Evolutionary conservation across 2,888 invertebrate genomes (phyloP), one percentile per base, ranked within the genome.

Genomic region (Yponomeuta plumbellus): DNA sequence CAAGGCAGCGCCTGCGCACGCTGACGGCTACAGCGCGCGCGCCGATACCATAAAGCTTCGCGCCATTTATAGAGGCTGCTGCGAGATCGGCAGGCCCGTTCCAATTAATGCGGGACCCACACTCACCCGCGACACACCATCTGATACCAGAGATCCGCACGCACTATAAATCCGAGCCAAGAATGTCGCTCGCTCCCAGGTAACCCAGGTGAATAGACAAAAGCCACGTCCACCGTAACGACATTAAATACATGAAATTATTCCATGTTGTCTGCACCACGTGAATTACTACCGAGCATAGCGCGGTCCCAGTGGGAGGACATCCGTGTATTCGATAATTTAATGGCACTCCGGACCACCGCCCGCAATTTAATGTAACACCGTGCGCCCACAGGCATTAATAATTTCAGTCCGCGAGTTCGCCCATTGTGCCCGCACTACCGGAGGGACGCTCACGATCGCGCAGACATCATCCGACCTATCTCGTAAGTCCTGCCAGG

Each of bases 41-140:
- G 75, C 72, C 80, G 86, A 86, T 87, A 88, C 89, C 88, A 89
- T 89, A 88, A 88, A 86, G 79, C 83, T 80, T 85, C 83, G 73
- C 80, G 84, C 89, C 90, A 86, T 91, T 88, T 90, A 90, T 88
- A 86, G 89, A 83, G 83, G 83, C 68, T 69, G 69, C 69, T 69
- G 67, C 71, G 73, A 79, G 83, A 84, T 84, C 84, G 83, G 79
- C 80, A 52, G 77, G 76, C 73, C 79, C 39, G 84, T 79, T 80
- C 89, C 89, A 90, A 90, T 90, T 89, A 90, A 89, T 88, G 89
- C 81, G 68, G 76, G 66, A 39, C 66, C 68, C 64, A 39, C 62
- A 59, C 64, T 58, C 56, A 39, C 21, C 52, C 56, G 66, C 66
- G 80, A 52, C 44, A 52, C 44, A 52, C 79, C 76, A 84, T 82